Percentiles rank a stretch among this genome's conserved stretches.
phyloP scores from a whole-genome alignment of 2,888 invertebrate species.

The Gastrophysa polygoni region DNA sequence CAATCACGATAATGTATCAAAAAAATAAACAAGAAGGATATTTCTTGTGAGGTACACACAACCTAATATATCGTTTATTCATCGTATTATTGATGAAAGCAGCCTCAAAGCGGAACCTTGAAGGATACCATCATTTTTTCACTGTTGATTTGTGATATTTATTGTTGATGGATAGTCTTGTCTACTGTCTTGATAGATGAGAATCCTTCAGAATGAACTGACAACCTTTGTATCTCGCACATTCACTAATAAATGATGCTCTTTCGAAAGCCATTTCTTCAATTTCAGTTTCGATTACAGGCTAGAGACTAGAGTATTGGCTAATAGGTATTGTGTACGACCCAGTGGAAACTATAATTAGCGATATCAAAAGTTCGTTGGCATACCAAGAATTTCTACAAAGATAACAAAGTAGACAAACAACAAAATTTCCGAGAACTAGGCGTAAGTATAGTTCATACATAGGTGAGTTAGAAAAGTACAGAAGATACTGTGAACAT shows the following conservation, averaged over 20 bases:
- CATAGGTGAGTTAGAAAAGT: neutral
- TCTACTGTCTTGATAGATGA: no score
- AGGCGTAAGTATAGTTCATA: neutral
- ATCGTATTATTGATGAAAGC: no score
- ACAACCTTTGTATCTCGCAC: no score
- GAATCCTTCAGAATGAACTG: no score
- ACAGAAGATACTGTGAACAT: neutral
- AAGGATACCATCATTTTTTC: no score
- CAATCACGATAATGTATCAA: no score
- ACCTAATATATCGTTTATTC: no score
- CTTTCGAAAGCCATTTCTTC: neutral
- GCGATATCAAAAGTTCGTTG: slow-evolving; percentile 6
- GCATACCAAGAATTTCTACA: slow-evolving; percentile 6
- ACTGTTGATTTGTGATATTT: no score
- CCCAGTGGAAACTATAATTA: neutral
- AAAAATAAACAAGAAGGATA: no score
- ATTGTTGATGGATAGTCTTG: no score
- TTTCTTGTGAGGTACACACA: no score
- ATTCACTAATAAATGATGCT: neutral
- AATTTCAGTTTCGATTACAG: neutral
- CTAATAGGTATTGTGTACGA: neutral
- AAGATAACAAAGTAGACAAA: slow-evolving; percentile 1
- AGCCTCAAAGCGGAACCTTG: no score
- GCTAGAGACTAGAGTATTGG: neutral
- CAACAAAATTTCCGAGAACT: neutral